Conservation (phyloP, 2,113 vertebrate species). For the Madoqua kirkii region DNA sequence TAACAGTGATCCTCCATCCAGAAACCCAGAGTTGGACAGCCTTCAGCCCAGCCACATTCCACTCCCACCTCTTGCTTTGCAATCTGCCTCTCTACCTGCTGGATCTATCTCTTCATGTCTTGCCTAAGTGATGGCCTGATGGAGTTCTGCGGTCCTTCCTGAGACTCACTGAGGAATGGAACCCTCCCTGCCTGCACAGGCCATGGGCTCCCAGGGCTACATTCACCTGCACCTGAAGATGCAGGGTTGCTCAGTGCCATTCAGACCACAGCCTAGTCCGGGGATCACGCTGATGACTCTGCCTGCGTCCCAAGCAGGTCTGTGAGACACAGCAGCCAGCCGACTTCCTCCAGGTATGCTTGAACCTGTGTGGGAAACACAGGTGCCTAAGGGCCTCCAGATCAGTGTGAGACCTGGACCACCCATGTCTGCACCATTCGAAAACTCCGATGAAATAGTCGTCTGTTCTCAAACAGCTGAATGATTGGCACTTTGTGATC, state of each 20-base stretch:
- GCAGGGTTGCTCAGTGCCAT: neutral
- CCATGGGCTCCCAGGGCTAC: neutral
- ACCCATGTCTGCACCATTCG: neutral
- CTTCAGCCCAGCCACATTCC: neutral
- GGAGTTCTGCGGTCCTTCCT: neutral
- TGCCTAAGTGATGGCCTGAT: no score
- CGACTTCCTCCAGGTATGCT: neutral
- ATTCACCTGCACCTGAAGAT: neutral
- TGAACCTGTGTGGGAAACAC: accelerated
- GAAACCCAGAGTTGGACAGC: neutral
- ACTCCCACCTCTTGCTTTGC: neutral
- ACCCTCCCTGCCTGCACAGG: accelerated
- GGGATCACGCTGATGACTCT: neutral
- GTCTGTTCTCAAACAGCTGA: neutral
- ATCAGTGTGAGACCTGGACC: neutral
- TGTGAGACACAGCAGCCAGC: neutral
- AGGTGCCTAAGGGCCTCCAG: accelerated
- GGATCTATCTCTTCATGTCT: neutral
- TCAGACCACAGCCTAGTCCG: neutral
- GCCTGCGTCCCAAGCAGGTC: neutral
- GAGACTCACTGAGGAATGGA: accelerated
- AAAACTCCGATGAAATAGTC: neutral
- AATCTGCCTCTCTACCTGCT: neutral
- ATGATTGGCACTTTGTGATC: neutral
- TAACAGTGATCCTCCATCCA: accelerated